Percentiles rank a stretch among this genome's conserved stretches.
Conservation (phyloP, 1,140 invertebrate species). For the silkworm (Bombyx mori) region ASM3026992v2 NC_085118.1:3487501-3488000, state of each 20-base stretch:
- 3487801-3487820: conserved; percentile 15
- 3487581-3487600: too few relatives aligned
- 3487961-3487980: conserved; percentile 10
- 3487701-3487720: conserved; percentile 6
- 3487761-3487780: conserved; percentile 21
- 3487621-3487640: too few relatives aligned
- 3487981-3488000: conserved; percentile 15
- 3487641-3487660: too few relatives aligned
- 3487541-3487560: too few relatives aligned
- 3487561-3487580: too few relatives aligned
- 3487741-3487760: conserved; percentile 15
- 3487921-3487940: conserved; percentile 35
- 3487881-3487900: conserved; percentile 46
- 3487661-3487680: background rate
- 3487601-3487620: too few relatives aligned
- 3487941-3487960: conserved; percentile 34
- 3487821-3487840: conserved; percentile 8
- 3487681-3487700: background rate
- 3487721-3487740: conserved; percentile 21
- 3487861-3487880: conserved; percentile 49
- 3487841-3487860: conserved; percentile 21
- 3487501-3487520: too few relatives aligned
- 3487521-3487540: too few relatives aligned
- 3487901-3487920: conserved; percentile 45
- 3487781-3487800: conserved; percentile 28